Conservation (phyloP, 2,888 invertebrate species). For the Crossocerus cetratus region DNA sequence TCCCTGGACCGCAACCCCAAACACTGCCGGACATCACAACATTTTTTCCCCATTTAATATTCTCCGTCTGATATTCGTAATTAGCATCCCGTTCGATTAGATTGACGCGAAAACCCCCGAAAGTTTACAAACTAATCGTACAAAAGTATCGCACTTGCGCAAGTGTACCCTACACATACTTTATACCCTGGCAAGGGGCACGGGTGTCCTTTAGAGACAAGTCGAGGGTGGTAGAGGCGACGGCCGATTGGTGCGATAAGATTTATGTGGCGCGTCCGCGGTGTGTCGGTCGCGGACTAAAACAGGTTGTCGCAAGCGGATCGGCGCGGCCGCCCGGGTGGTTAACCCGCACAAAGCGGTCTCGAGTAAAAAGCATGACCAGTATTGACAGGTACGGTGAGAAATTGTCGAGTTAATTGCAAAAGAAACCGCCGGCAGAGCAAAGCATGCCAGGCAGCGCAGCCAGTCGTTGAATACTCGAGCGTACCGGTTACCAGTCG, state of each 20-base stretch:
- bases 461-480: constrained; percentile 41
- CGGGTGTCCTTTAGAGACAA: no score
- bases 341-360: constrained; percentile 34
- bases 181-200: no score
- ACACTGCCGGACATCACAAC: neutral
- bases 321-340: constrained; percentile 11
- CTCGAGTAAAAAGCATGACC: constrained; percentile 41
- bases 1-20: constrained; percentile 5
- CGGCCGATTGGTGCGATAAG: constrained; percentile 16
- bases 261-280: constrained; percentile 26
- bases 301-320: constrained; percentile 16
- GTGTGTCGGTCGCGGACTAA: constrained; percentile 17
- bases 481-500: constrained; percentile 36
- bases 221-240: no score
- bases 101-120: no score
- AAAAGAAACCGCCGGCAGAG: constrained; percentile 50
- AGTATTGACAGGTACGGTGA: constrained; percentile 63
- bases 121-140: no score
- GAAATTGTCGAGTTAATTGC: constrained; percentile 62
- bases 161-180: no score
- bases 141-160: no score
- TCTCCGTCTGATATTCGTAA: no score
- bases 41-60: no score
- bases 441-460: constrained; percentile 32
- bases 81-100: no score